Base-by-base conservation (phyloP, 2,797 vertebrate species). In the Discoglossus pictus region DNA sequence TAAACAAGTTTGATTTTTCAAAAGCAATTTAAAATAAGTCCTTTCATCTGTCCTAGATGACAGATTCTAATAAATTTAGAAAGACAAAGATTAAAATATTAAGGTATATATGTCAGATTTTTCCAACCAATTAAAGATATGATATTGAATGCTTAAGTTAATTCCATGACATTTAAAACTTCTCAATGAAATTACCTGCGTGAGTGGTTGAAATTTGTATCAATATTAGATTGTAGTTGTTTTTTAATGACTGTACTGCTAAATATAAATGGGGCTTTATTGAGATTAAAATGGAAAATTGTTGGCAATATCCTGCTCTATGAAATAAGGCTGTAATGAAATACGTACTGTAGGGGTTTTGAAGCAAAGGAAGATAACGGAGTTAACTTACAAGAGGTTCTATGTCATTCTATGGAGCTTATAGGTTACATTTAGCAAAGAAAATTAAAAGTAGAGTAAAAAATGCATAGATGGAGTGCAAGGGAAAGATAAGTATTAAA, bases 71-170 rank as follows among this genome's bases (percentile, higher is more conserved):
- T 48, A 1, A 1, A 16, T 50, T 21, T 35, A 42, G n/a, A 55
- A 50, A 34, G 43, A 27, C 48, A 25, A 54, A 48, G 66, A 69
- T 69, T 54, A 69, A 69, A 69, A 59, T 44, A 15, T 20, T 43
- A n/a, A 12, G 25, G 65, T 25, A 10, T 7, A 61, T 48, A 31
- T 24, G 31, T 34, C 62, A 39, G 16, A 12, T 72, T 54, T 67
- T 48, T 36, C 25, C 23, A 48, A 20, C 16, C 1, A 23, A 51
- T 56, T 27, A 60, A 62, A 62, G 35, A 21, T 0, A 1, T 7
- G 50, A 46, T 50, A 62, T 54, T 35, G 27, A 73, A 62, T 61
- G 56, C 39, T 34, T 61, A 61, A 61, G 31, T 53, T 36, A 44
- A 25, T 69, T 52, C 39, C 47, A 11, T 54, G 56, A 60, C 65